A percentile compares a stretch with the other conserved stretches of the same genome.
Evolutionary conservation across 1,140 invertebrate species (phyloP).

Genomic region (Drosophila nikananu): DNA sequence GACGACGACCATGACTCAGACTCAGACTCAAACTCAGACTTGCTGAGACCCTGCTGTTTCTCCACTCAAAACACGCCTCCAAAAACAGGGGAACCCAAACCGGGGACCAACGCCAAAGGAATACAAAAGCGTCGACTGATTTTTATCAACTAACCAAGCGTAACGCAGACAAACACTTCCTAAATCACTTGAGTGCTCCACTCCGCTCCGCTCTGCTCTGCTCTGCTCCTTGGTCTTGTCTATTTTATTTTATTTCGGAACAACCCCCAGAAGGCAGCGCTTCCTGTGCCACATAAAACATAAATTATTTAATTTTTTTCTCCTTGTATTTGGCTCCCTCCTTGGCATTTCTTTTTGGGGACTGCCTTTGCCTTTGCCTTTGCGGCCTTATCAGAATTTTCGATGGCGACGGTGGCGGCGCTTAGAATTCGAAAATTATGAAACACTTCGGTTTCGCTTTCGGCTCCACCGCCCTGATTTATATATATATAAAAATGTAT

Average conservation of each 20-base stretch:
- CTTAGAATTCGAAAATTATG: conserved; percentile 77
- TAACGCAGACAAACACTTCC: conserved; percentile 84
- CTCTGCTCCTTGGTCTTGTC: conserved; percentile 14
- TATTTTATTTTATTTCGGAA: conserved; percentile 48
- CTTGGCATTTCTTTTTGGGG: neutral
- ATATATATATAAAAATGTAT: neutral
- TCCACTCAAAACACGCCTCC: conserved; percentile 6
- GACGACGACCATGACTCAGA: conserved; percentile 37
- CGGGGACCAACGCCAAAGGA: conserved; percentile 24
- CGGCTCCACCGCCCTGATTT: conserved; percentile 2
- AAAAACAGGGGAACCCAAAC: neutral
- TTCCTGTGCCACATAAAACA: conserved; percentile 81
- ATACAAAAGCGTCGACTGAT: conserved; percentile 76
- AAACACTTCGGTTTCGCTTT: conserved; percentile 62
- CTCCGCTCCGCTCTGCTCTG: neutral
- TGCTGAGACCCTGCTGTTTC: neutral
- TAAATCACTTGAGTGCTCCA: conserved; percentile 78
- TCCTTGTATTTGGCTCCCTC: neutral
- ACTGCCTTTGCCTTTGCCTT: neutral
- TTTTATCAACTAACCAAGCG: conserved; percentile 85
- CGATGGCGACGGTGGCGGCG: conserved; percentile 56
- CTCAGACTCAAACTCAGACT: too few species aligned
- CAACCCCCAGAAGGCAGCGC: conserved; percentile 62
- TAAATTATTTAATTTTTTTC: conserved; percentile 81
- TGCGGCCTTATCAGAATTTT: conserved; percentile 53